Evolutionary conservation across 2,113 vertebrate species (phyloP).

Genomic region (Brienomyrus longianalis): DNA sequence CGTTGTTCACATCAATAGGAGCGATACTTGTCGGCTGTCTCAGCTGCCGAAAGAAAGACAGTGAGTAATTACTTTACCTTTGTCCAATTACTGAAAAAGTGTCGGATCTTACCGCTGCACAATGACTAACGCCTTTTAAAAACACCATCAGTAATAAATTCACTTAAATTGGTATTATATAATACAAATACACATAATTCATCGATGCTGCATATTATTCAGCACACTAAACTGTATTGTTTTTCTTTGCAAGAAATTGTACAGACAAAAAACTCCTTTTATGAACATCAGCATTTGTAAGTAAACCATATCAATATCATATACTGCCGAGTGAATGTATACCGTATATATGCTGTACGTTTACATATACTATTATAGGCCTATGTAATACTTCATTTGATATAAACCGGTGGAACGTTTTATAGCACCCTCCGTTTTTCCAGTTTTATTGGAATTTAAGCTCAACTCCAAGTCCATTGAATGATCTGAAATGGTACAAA

Average conservation of each 20-base stretch:
- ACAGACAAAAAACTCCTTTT: not conserved
- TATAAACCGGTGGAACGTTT: not conserved
- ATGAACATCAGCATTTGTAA: not conserved
- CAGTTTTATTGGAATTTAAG: not conserved
- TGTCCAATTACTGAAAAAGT: not conserved
- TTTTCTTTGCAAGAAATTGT: not conserved
- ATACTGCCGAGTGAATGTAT: not conserved
- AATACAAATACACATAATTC: not conserved
- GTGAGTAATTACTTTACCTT: slow-evolving; percentile 14
- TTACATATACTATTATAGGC: not conserved
- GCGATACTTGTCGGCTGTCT: slow-evolving; percentile 14
- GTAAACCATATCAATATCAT: not conserved
- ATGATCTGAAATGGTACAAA: not conserved
- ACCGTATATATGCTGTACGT: not conserved
- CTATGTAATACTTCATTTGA: not conserved
- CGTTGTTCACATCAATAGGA: not conserved
- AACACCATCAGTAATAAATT: not conserved
- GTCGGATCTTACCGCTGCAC: not conserved
- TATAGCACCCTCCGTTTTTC: not conserved
- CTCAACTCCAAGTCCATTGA: not conserved
- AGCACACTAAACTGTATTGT: not conserved
- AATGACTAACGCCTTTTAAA: not conserved
- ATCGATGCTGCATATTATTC: not conserved
- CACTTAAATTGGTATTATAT: not conserved
- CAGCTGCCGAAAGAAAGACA: slow-evolving; percentile 15